Conservation (phyloP, 2,888 invertebrate species). For the Drosophila mulleri region DNA sequence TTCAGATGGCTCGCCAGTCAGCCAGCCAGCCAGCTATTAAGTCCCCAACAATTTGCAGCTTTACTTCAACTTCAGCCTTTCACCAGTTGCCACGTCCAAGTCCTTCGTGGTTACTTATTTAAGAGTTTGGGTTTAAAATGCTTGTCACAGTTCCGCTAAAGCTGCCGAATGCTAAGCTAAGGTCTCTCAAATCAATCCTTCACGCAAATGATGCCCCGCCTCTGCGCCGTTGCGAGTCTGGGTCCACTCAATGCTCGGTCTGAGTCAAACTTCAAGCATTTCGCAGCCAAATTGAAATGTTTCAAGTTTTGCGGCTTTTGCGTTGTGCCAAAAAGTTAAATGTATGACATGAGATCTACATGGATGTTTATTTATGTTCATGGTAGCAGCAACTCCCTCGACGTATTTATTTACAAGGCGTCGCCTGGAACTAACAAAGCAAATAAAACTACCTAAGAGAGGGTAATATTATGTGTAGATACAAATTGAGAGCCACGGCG, state of each 20-base stretch:
- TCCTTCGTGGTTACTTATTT: constrained; percentile 14
- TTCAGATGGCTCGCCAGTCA: too few relatives aligned
- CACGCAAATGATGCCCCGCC: not conserved
- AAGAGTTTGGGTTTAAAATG: constrained; percentile 4
- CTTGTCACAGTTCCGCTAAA: not conserved
- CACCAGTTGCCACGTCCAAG: not conserved
- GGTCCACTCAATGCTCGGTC: not conserved
- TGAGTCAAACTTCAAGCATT: constrained; percentile 22
- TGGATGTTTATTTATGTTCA: constrained; percentile 22
- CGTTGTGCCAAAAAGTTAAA: constrained; percentile 30
- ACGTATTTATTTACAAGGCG: constrained; percentile 38
- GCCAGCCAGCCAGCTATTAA: not conserved
- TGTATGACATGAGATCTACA: constrained; percentile 34
- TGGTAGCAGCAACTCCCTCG: constrained; percentile 2
- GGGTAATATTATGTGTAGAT: not conserved
- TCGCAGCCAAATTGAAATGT: constrained; percentile 41
- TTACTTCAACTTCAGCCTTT: not conserved
- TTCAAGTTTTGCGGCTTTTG: constrained; percentile 46
- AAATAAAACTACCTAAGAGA: constrained; percentile 10
- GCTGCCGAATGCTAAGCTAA: not conserved
- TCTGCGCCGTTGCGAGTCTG: not conserved
- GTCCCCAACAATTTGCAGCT: not conserved
- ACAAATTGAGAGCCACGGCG: too few relatives aligned
- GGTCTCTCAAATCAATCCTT: constrained; percentile 7
- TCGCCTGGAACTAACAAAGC: constrained; percentile 8